A percentile compares a stretch with the other conserved stretches of the same genome.
Conservation (phyloP, 2,113 vertebrate genomes). For the Gila orcuttii region DNA sequence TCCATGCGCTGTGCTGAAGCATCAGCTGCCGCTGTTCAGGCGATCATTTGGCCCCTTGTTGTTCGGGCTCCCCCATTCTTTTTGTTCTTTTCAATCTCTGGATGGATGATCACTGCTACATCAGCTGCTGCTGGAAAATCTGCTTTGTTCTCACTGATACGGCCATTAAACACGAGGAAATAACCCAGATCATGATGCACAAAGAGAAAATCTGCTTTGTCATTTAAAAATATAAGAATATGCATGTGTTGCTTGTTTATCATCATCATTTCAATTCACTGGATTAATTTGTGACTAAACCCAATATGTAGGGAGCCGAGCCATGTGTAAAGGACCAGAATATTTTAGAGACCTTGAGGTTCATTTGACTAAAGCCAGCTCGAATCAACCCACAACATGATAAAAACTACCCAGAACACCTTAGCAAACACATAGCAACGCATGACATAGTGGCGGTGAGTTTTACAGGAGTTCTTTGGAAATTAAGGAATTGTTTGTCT, state of each 20-base stretch:
- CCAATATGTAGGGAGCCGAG: not conserved
- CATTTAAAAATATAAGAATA: not conserved
- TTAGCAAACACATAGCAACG: too few species aligned
- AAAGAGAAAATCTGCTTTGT: conserved; percentile 12
- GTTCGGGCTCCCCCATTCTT: conserved; percentile 48
- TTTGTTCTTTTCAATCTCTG: conserved; percentile 60
- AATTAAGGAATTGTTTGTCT: not conserved
- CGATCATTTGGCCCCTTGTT: conserved; percentile 57
- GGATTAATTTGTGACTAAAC: not conserved
- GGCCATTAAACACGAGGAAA: conserved; percentile 49
- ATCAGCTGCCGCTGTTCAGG: conserved; percentile 65
- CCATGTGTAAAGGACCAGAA: not conserved
- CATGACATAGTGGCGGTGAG: not conserved
- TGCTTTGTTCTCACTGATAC: conserved; percentile 63
- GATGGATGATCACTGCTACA: conserved; percentile 55
- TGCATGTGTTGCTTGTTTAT: not conserved
- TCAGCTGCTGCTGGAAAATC: conserved; percentile 69
- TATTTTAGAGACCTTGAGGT: too few species aligned
- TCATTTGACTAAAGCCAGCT: too few species aligned
- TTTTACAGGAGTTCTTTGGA: not conserved
- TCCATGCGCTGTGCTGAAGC: conserved; percentile 33
- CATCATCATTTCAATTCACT: not conserved
- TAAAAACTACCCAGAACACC: too few species aligned
- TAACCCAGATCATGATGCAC: conserved; percentile 28
- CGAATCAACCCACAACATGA: not conserved